Evolutionary conservation across 2,113 vertebrate species (phyloP).

Genomic region (Salvator merianae): DNA sequence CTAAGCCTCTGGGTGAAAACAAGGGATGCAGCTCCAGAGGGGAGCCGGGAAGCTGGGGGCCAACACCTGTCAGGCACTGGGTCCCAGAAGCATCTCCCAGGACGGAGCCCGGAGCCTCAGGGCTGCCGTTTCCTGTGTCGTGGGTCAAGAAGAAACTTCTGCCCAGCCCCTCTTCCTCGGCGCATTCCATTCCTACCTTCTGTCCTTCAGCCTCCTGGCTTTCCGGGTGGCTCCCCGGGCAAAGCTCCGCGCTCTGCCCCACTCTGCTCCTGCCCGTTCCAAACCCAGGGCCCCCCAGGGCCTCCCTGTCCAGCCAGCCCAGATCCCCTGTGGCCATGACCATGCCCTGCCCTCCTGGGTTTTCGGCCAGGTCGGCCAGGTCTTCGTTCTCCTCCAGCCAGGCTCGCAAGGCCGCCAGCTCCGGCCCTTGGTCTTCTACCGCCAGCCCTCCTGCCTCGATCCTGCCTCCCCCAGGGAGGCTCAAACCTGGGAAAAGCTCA

Average conservation of each 20-base stretch:
- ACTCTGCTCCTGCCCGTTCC: fast-evolving
- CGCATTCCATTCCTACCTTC: fast-evolving
- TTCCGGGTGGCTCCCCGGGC: neutral
- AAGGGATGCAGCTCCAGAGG: neutral
- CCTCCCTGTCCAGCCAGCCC: neutral
- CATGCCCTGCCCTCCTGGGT: conserved; percentile 14
- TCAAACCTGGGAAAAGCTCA: neutral
- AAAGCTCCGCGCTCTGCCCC: fast-evolving
- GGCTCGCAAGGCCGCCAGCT: neutral
- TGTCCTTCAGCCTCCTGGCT: too few species aligned
- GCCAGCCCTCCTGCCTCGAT: neutral
- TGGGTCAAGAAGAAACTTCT: too few species aligned
- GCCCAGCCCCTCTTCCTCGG: too few species aligned
- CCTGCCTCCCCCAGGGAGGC: neutral
- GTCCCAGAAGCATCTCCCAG: neutral
- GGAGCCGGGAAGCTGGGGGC: neutral
- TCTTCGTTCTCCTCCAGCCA: neutral
- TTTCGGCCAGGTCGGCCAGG: neutral
- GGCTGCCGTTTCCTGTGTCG: neutral
- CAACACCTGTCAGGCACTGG: too few species aligned
- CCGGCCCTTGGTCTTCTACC: neutral
- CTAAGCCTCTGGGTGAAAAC: neutral
- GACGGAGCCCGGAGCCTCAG: fast-evolving
- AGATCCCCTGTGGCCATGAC: neutral
- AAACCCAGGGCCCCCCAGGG: neutral